Evolutionary conservation across 2,113 vertebrate species (phyloP).

Genomic region (Callipepla squamata): DNA sequence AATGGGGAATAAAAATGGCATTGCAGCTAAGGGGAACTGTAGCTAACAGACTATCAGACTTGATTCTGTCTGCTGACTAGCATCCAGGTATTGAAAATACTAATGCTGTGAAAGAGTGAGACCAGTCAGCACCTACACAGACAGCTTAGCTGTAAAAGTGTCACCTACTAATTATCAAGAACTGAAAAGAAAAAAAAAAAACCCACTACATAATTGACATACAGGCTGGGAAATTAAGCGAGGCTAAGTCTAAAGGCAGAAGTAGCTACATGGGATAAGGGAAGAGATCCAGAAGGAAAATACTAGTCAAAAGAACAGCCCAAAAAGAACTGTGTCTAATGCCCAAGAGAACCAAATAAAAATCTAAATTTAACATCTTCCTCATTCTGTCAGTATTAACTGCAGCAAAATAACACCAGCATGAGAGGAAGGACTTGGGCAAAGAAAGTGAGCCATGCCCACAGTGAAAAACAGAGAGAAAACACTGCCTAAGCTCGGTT

Average conservation of each 20-base stretch:
- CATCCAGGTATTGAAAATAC: conserved; percentile 6
- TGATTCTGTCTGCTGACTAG: conserved; percentile 30
- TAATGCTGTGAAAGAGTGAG: conserved; percentile 13
- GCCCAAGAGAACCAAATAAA: not conserved
- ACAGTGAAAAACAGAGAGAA: not conserved
- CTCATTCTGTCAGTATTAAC: not conserved
- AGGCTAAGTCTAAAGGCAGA: not conserved
- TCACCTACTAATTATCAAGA: conserved; percentile 10
- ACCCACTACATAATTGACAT: conserved; percentile 26
- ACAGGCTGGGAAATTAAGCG: conserved; percentile 19
- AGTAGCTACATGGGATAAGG: not conserved
- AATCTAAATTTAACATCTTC: not conserved
- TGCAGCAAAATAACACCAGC: not conserved
- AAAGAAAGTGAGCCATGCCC: not conserved
- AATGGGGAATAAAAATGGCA: conserved; percentile 33
- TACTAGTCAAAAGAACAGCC: not conserved
- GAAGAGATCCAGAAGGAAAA: not conserved
- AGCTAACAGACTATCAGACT: conserved; percentile 8
- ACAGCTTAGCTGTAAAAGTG: conserved; percentile 26
- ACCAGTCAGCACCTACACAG: conserved; percentile 40
- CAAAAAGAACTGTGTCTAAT: not conserved
- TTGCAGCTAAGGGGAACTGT: not conserved
- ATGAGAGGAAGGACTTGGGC: not conserved
- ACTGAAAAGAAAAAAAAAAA: not conserved
- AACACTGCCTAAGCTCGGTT: rapidly evolving